Percentiles rank a stretch among this genome's conserved stretches.
These are phyloP conservation scores for Phymanthus crucifer DNA, from an alignment of 92 coral and sea anemone genomes.

Conservation along the genomic window DNA sequence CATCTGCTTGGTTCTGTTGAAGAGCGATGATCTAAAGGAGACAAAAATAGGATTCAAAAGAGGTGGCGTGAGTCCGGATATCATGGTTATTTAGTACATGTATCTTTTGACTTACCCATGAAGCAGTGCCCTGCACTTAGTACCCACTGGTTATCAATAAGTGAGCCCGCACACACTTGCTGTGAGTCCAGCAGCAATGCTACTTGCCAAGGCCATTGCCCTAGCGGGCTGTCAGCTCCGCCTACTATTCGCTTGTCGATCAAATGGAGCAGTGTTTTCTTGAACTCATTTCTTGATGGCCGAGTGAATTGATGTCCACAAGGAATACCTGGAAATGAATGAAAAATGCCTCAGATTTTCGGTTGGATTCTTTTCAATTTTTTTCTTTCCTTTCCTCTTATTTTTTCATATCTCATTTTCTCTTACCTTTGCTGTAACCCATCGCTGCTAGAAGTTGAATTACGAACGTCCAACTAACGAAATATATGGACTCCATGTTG, in stretches of 20 bases:
- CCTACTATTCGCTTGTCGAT: constrained; percentile 66
- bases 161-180: constrained; percentile 75
- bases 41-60: neutral
- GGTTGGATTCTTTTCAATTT: neutral
- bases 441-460: neutral
- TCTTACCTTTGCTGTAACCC: neutral
- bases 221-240: constrained; percentile 47
- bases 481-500: neutral
- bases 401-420: neutral
- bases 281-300: neutral
- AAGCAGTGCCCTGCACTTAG: constrained; percentile 72
- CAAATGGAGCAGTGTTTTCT: neutral
- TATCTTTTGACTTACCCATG: constrained; percentile 35
- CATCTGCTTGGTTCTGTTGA: constrained; percentile 50
- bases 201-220: constrained; percentile 76
- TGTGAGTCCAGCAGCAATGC: constrained; percentile 52
- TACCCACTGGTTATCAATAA: constrained; percentile 51
- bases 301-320: constrained; percentile 28
- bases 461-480: neutral
- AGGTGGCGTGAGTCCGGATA: no score
- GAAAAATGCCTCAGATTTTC: neutral
- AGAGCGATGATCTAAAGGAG: constrained; percentile 48
- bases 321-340: neutral
- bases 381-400: neutral
- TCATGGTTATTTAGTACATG: no score